These are phyloP conservation scores for Aphaenogaster floridana DNA, from an alignment of 1,140 invertebrate genomes.

Conservation along the genomic window DNA sequence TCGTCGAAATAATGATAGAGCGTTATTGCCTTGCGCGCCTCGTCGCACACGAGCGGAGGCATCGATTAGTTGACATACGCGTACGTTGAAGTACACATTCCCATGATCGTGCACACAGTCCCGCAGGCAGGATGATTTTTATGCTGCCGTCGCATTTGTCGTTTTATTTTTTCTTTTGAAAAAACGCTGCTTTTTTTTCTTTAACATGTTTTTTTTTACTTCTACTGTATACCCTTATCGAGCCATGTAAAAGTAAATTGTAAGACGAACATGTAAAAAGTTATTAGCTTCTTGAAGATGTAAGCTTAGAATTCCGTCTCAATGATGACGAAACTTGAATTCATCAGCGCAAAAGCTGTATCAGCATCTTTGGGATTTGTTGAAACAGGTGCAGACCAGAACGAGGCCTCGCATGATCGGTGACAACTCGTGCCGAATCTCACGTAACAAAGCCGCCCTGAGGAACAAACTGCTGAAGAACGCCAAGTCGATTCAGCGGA, in stretches of 20 bases:
- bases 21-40: constrained; percentile 49
- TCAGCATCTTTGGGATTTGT: constrained; percentile 34
- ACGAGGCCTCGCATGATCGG: constrained; percentile 76
- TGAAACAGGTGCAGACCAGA: constrained; percentile 81
- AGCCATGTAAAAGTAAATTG: not conserved
- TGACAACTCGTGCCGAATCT: constrained; percentile 76
- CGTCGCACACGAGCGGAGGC: constrained; percentile 44
- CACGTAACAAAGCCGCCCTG: constrained; percentile 81
- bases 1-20: constrained; percentile 57
- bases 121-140: not conserved
- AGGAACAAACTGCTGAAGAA: constrained; percentile 84
- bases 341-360: not conserved
- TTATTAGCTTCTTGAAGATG: not conserved
- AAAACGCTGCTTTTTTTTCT: not conserved
- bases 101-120: constrained; percentile 19
- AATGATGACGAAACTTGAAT: not conserved
- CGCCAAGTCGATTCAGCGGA: constrained; percentile 83
- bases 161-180: not conserved
- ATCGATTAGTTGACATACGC: constrained; percentile 55
- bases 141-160: not conserved
- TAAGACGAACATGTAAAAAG: not conserved
- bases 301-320: not conserved
- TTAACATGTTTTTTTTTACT: not conserved
- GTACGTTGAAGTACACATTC: constrained; percentile 16
- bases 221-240: not conserved